Base-by-base conservation (phyloP, 2,888 invertebrate species). In the Timema cristinae region DNA sequence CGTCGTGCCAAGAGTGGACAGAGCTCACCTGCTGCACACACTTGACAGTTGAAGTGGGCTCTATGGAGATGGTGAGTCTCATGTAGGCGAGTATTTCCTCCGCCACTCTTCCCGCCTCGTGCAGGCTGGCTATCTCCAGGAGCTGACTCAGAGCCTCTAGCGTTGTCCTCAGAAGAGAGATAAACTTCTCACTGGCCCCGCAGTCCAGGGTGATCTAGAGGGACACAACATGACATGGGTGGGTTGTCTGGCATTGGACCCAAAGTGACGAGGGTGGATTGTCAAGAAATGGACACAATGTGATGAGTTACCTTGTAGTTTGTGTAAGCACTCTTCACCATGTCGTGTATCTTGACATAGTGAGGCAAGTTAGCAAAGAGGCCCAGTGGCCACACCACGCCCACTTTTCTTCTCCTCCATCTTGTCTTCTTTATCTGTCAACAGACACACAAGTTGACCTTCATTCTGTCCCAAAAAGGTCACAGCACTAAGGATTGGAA, bases 321-420 rank as follows among this genome's bases (percentile, higher is more conserved):
- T 50, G 90, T 89, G 82, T 94, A 92, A 6, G 94, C 91, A 76
- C 91, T 90, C 80, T 90, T 91, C 71, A 97, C 81, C 70, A 89
- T 88, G 72, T 94, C 94, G 81, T 92, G 92, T 73, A 97, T 86
- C 82, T 91, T 93, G 85, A 93, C 87, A 81, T 96, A 97, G 80
- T 94, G 91, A 0, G 92, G 90, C 73, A 90, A 88, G 72, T 79
- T 80, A 73, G 81, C 80, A 76, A 84, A 85, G 47, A 80, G 75
- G n/a, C 80, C 79, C 68, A 78, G 48, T 81, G 82, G 13, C 80
- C 80, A 77, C n/a, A 7, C 73, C 74, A 6, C 72, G 63, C 1
- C 51, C 68, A 61, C 71, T 72, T 54, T 71, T 72, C 63, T 77
- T 79, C 67, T 78, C 79, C 69, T 79, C 78, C 52, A 74, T 67